Conservation (phyloP, 1,140 invertebrate species). For the Zaprionus kolodkinae region DNA sequence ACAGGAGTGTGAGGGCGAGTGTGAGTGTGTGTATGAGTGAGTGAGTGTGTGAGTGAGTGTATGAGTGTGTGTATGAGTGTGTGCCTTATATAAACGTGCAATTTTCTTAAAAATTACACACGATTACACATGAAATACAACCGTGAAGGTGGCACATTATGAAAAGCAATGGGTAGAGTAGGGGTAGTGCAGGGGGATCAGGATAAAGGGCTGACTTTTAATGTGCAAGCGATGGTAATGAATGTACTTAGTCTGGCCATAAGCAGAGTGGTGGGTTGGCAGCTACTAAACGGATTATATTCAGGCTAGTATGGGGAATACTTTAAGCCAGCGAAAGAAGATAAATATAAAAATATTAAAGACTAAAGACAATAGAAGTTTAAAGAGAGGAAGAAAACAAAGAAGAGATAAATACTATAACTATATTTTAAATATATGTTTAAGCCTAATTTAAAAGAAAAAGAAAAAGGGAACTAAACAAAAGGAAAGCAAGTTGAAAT, state of each 20-base stretch:
- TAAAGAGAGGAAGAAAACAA: not conserved
- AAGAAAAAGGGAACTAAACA: too few species aligned
- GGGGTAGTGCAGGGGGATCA: too few species aligned
- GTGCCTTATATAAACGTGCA: slow-evolving; percentile 58
- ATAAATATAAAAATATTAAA: not conserved
- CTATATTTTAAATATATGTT: too few species aligned
- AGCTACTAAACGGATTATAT: slow-evolving; percentile 28
- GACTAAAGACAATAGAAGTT: too few species aligned
- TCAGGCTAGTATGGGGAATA: not conserved
- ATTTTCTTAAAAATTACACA: slow-evolving; percentile 83
- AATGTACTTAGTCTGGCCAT: slow-evolving; percentile 22
- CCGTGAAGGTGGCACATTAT: slow-evolving; percentile 56
- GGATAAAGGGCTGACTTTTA: not conserved
- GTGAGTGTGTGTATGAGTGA: not conserved
- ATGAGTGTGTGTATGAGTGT: slow-evolving; percentile 10
- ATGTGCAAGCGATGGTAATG: slow-evolving; percentile 25
- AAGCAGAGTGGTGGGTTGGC: slow-evolving; percentile 20
- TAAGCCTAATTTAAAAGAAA: too few species aligned
- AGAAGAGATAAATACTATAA: not conserved
- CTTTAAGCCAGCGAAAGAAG: not conserved
- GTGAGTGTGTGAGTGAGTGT: slow-evolving; percentile 1
- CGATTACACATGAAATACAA: slow-evolving; percentile 78
- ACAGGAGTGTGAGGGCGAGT: not conserved
- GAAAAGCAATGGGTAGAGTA: slow-evolving; percentile 5
- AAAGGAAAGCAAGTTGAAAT: too few species aligned